phyloP scores from a whole-genome alignment of 1,140 invertebrate species.

The Scaptomyza pallida region DNA sequence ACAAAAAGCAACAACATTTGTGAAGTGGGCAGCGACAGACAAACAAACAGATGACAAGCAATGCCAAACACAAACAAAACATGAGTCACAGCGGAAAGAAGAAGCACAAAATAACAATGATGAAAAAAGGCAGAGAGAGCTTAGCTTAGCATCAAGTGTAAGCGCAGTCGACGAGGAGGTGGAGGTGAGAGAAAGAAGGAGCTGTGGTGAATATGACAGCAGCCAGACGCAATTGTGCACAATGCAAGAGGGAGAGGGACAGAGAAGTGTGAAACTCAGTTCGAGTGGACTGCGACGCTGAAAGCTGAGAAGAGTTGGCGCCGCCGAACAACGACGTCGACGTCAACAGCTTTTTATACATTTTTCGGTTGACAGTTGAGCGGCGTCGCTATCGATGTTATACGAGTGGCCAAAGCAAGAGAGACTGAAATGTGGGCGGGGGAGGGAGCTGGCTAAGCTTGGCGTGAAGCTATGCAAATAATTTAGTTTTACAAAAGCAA shows the following conservation, averaged over 20 bases:
- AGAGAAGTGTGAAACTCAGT: background rate
- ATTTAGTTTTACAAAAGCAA: constrained; percentile 43
- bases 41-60: constrained; percentile 30
- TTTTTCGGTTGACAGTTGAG: constrained; percentile 10
- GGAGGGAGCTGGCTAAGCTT: too few species aligned
- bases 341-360: constrained; percentile 9
- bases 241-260: background rate
- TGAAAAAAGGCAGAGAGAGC: constrained; percentile 26
- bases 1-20: constrained; percentile 24
- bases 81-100: constrained; percentile 30
- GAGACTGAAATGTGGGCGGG: background rate
- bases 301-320: constrained; percentile 32
- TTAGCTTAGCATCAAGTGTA: constrained; percentile 27
- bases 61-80: constrained; percentile 10
- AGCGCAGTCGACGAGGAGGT: background rate
- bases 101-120: constrained; percentile 11
- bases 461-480: constrained; percentile 31
- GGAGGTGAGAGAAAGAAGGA: background rate
- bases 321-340: too few species aligned
- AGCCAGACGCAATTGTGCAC: constrained; percentile 18
- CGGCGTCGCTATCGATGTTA: constrained; percentile 1
- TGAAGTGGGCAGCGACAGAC: constrained; percentile 29
- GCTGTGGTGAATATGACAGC: background rate
- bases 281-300: constrained; percentile 27
- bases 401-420: constrained; percentile 6